phyloP scores from a whole-genome alignment of 2,888 invertebrate genomes.

The Chironomus tentans region DNA sequence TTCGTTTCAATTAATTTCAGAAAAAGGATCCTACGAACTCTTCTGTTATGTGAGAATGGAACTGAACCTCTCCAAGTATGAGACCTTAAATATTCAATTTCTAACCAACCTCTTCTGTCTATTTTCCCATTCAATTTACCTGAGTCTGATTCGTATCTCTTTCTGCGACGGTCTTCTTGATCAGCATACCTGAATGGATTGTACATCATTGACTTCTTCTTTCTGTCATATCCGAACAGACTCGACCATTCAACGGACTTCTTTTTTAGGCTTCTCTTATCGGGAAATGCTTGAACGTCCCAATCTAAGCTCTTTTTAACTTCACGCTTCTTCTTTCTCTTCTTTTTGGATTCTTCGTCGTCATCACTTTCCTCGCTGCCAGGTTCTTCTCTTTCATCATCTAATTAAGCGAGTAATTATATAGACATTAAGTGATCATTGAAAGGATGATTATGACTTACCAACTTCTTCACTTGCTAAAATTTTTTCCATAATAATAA shows the following conservation, averaged over 20 bases:
- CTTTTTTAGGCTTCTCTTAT: not conserved
- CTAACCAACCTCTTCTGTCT: not conserved
- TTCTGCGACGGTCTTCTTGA: constrained; percentile 2
- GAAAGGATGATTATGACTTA: constrained; percentile 31
- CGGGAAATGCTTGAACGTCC: constrained; percentile 28
- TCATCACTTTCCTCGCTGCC: constrained; percentile 32
- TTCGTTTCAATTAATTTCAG: too few relatives aligned
- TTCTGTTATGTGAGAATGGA: too few relatives aligned
- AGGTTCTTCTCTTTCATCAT: too few relatives aligned
- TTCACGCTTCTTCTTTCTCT: constrained; percentile 41
- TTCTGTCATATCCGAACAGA: constrained; percentile 77
- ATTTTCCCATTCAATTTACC: constrained; percentile 19
- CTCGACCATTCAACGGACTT: constrained; percentile 81
- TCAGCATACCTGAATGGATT: not conserved
- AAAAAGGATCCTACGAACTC: too few relatives aligned
- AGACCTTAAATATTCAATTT: not conserved
- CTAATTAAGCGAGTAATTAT: too few relatives aligned
- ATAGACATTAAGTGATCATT: not conserved
- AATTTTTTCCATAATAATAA: too few relatives aligned
- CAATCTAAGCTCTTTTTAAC: constrained; percentile 32
- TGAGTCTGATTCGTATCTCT: constrained; percentile 30
- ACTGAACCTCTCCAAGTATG: too few relatives aligned
- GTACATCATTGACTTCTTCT: constrained; percentile 49
- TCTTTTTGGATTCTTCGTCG: constrained; percentile 40
- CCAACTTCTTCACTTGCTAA: constrained; percentile 38